Evolutionary conservation across 1,140 invertebrate species (phyloP).

Genomic region (Papilio helenus): DNA sequence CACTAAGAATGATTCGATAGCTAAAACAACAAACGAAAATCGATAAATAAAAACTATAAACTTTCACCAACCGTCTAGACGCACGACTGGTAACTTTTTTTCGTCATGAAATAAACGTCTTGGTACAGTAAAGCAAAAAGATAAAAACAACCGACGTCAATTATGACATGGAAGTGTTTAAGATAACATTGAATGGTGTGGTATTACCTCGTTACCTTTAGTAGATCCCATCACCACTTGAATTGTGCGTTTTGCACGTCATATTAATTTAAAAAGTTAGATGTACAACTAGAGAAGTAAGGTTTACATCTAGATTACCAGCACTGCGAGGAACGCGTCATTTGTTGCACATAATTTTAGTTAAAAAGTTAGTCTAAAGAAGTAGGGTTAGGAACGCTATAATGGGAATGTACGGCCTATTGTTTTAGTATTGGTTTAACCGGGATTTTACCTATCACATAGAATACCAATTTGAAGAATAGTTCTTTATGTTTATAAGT

Average conservation of each 20-base stretch:
- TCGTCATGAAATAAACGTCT: not conserved
- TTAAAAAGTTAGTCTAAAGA: too few relatives aligned
- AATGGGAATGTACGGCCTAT: not conserved
- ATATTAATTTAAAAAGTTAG: not conserved
- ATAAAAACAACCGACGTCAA: slow-evolving; percentile 6
- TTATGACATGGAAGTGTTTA: slow-evolving; percentile 21
- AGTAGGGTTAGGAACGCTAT: too few relatives aligned
- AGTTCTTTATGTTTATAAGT: too few relatives aligned
- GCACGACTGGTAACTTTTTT: slow-evolving; percentile 19
- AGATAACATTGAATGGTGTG: not conserved
- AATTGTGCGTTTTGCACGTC: not conserved
- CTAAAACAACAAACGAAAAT: not conserved
- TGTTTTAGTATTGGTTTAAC: not conserved
- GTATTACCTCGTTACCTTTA: slow-evolving; percentile 2
- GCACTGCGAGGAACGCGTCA: not conserved
- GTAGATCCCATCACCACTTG: not conserved
- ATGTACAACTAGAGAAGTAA: not conserved
- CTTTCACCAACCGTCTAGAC: slow-evolving; percentile 17
- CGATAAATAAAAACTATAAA: not conserved
- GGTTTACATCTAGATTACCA: not conserved
- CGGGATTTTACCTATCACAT: too few relatives aligned
- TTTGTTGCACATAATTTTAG: too few relatives aligned
- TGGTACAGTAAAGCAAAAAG: not conserved
- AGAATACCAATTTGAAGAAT: too few relatives aligned
- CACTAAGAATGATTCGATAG: not conserved